Evolutionary conservation across 1,140 invertebrate genomes (phyloP).

Genomic region (Asobara japonica): DNA sequence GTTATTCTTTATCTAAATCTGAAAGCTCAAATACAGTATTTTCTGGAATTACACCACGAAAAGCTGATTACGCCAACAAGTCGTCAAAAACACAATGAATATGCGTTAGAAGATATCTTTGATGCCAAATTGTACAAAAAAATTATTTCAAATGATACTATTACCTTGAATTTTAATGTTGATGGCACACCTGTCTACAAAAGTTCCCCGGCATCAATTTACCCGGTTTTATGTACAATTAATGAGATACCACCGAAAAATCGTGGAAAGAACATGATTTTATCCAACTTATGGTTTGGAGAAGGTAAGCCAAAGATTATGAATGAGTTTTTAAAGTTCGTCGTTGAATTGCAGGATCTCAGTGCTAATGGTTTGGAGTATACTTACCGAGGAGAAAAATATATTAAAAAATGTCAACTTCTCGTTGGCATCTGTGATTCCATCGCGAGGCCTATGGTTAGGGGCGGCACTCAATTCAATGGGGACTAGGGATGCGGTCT

Average conservation of each 20-base stretch:
- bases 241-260: too few species aligned
- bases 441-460: neutral
- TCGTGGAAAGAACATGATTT: constrained; percentile 28
- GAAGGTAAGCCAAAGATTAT: constrained; percentile 37
- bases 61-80: neutral
- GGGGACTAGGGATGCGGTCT: neutral
- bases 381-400: neutral
- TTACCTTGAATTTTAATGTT: too few species aligned
- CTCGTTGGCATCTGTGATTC: neutral
- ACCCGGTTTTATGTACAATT: too few species aligned
- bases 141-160: neutral
- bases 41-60: neutral
- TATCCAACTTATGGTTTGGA: constrained; percentile 35
- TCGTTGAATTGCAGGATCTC: constrained; percentile 21
- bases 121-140: constrained; percentile 37
- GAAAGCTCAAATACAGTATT: too few species aligned
- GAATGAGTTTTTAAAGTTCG: constrained; percentile 38
- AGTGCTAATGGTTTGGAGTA: constrained; percentile 33
- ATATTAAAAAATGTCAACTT: neutral
- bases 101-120: constrained; percentile 38
- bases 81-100: constrained; percentile 21
- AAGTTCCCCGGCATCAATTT: too few species aligned
- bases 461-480: neutral
- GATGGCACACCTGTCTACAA: too few species aligned
- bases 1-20: neutral